Conservation (phyloP, 1,140 invertebrate genomes). For the Hypothenemus hampei region DNA sequence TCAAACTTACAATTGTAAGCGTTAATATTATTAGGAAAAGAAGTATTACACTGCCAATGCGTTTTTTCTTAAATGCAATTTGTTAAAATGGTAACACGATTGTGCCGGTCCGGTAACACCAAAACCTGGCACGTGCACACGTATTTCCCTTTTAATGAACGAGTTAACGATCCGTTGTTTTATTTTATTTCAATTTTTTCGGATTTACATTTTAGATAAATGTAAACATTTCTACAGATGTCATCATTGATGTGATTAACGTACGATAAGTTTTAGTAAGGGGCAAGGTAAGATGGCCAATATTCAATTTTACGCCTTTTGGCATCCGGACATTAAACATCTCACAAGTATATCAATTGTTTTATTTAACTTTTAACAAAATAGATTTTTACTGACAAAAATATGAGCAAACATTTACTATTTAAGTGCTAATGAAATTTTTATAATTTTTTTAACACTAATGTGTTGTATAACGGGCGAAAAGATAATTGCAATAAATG, state of each 20-base stretch:
- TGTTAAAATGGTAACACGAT: background rate
- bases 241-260: slow-evolving; percentile 20
- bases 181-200: slow-evolving; percentile 6
- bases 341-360: slow-evolving; percentile 1
- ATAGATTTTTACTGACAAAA: too few species aligned
- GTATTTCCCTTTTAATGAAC: slow-evolving; percentile 1
- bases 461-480: too few species aligned
- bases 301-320: slow-evolving; percentile 19
- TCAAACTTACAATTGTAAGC: slow-evolving; percentile 1
- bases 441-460: too few species aligned
- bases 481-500: too few species aligned
- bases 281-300: slow-evolving; percentile 15
- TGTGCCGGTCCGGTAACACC: too few species aligned
- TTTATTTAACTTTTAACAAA: too few species aligned
- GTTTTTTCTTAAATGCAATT: slow-evolving; percentile 6
- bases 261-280: slow-evolving; percentile 17
- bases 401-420: too few species aligned
- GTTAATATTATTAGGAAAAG: slow-evolving; percentile 7
- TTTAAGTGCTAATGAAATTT: too few species aligned
- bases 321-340: slow-evolving; percentile 17
- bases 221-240: slow-evolving; percentile 13
- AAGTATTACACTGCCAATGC: slow-evolving; percentile 17
- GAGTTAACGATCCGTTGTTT: background rate
- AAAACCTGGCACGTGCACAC: background rate
- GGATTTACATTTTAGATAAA: slow-evolving; percentile 1